These are phyloP conservation scores for Psittacara wagleri DNA, from an alignment of 2,113 vertebrate species.

Conservation along the genomic window DNA sequence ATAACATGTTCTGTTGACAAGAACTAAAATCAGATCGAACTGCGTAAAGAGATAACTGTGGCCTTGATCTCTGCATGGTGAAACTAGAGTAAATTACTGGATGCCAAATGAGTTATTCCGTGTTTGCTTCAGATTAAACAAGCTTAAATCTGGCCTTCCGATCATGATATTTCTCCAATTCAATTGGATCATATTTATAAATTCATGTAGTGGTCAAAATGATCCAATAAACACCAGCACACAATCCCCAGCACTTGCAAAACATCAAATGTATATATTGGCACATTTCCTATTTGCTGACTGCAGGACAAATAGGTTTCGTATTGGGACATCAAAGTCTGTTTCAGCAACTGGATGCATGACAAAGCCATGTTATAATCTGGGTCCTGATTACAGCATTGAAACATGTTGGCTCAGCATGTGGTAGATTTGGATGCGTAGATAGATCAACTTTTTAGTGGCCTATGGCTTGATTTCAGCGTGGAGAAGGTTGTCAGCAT, in stretches of 20 bases:
- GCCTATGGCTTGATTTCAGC: constrained; percentile 48
- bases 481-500: constrained; percentile 30
- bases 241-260: neutral
- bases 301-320: constrained; percentile 46
- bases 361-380: constrained; percentile 53
- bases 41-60: neutral
- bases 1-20: neutral
- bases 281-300: constrained; percentile 43
- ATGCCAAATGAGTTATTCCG: neutral
- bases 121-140: constrained; percentile 8
- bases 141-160: neutral
- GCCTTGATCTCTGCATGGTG: constrained; percentile 7
- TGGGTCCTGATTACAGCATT: constrained; percentile 27
- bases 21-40: neutral
- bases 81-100: constrained; percentile 8
- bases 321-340: constrained; percentile 54
- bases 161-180: neutral
- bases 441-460: constrained; percentile 47
- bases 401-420: constrained; percentile 42
- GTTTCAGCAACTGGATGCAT: constrained; percentile 46
- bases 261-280: constrained; percentile 3
- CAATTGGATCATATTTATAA: neutral
- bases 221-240: constrained; percentile 3
- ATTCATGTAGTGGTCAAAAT: neutral
- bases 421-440: neutral